Conservation (phyloP, 2,113 vertebrate genomes). For the Pteropus alecto region DNA sequence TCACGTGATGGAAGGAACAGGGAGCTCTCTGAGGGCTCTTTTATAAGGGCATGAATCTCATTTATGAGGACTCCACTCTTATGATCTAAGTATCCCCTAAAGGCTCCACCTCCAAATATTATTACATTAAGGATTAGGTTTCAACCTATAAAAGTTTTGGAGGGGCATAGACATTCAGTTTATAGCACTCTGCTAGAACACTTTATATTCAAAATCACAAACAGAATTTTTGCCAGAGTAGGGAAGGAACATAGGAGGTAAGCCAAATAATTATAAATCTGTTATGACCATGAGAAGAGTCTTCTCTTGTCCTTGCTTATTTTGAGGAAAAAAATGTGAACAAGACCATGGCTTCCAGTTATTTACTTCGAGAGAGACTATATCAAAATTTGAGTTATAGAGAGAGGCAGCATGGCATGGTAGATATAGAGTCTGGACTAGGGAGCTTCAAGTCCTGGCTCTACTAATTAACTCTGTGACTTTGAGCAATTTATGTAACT, state of each 20-base stretch:
- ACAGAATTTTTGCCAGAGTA: neutral
- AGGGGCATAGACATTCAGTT: neutral
- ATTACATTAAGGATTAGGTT: neutral
- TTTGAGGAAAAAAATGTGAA: constrained; percentile 10
- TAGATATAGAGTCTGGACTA: neutral
- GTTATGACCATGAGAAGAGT: neutral
- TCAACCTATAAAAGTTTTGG: neutral
- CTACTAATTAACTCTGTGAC: neutral
- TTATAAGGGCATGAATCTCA: neutral
- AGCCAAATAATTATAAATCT: neutral
- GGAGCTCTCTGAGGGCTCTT: neutral
- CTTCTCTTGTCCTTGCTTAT: neutral
- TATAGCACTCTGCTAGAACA: neutral
- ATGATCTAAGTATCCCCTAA: neutral
- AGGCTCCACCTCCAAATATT: neutral
- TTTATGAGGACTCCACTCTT: neutral
- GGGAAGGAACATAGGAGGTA: neutral
- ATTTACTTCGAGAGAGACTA: neutral
- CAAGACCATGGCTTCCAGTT: neutral
- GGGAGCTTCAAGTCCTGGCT: neutral
- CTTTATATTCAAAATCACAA: neutral
- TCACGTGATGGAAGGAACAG: neutral
- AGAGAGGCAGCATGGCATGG: neutral
- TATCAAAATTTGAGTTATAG: neutral
- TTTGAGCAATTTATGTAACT: neutral